A percentile compares a stretch with the other conserved stretches of the same genome.
These are phyloP conservation scores for Mamestra brassicae DNA, from an alignment of 2,888 invertebrate species.

Conservation along the genomic window DNA sequence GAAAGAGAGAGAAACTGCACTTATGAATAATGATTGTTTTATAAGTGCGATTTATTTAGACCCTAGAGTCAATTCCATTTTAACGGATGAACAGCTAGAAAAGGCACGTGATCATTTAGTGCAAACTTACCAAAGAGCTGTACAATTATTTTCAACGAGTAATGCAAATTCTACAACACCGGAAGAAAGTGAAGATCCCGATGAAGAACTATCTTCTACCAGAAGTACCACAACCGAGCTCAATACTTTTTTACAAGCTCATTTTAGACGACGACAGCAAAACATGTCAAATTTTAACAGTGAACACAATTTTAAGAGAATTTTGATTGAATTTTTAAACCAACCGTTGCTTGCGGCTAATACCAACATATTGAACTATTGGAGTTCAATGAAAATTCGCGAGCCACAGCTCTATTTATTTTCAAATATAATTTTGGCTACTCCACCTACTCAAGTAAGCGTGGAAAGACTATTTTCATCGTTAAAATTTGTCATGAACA, in stretches of 20 bases:
- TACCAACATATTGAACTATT: conserved; percentile 7
- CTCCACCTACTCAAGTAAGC: conserved; percentile 20
- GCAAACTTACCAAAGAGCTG: conserved; percentile 7
- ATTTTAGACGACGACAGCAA: conserved; percentile 4
- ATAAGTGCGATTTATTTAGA: conserved; percentile 4
- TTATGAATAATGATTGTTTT: conserved; percentile 3
- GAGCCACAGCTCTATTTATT: conserved; percentile 9
- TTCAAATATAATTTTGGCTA: conserved; percentile 31
- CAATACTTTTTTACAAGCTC: conserved; percentile 10
- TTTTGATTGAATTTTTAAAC: conserved; percentile 9
- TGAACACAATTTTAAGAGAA: conserved; percentile 4
- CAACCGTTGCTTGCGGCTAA: conserved; percentile 8
- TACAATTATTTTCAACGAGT: conserved; percentile 3
- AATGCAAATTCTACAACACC: conserved; percentile 4
- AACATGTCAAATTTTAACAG: conserved; percentile 7
- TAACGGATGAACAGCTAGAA: conserved; percentile 6
- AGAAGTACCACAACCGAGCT: neutral
- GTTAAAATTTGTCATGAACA: no score
- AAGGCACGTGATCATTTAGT: conserved; percentile 5
- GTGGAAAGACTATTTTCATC: no score
- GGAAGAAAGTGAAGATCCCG: neutral
- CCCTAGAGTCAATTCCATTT: conserved; percentile 1
- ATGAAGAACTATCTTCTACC: conserved; percentile 9
- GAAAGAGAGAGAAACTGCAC: conserved; percentile 6
- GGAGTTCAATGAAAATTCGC: conserved; percentile 8